Percentiles rank a stretch among this genome's conserved stretches.
Conservation (phyloP, 2,888 invertebrate species). For the Ypsolopha sequella region DNA sequence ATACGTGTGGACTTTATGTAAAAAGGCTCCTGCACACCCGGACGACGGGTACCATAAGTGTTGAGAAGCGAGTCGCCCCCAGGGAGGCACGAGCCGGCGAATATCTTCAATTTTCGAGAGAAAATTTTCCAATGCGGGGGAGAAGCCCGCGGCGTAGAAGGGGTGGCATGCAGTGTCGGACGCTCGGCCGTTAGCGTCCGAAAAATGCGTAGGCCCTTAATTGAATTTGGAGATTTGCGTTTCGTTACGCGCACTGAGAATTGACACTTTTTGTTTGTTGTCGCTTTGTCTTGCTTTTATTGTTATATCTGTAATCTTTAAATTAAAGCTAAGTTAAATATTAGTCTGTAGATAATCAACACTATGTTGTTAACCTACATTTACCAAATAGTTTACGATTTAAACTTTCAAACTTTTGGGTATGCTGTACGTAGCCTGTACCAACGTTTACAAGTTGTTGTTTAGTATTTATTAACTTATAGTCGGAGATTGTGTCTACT, state of each 20-base stretch:
- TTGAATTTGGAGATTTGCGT: conserved; percentile 69
- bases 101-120: conserved; percentile 71
- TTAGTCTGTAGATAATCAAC: no score
- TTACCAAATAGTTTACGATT: no score
- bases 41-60: conserved; percentile 69
- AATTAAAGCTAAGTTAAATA: no score
- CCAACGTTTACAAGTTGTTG: no score
- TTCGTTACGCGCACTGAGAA: conserved; percentile 38
- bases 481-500: no score
- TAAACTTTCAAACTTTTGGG: no score
- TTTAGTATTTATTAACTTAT: no score
- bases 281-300: conserved; percentile 19
- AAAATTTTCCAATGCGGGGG: conserved; percentile 69
- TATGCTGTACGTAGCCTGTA: no score
- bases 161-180: conserved; percentile 38
- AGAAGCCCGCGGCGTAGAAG: conserved; percentile 60
- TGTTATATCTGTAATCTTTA: no score
- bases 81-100: conserved; percentile 58
- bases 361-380: no score
- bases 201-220: conserved; percentile 64
- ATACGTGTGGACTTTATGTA: conserved; percentile 71
- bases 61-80: conserved; percentile 68
- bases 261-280: conserved; percentile 12
- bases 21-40: conserved; percentile 69
- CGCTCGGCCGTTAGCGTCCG: conserved; percentile 54